Percentiles rank a stretch among this genome's conserved stretches.
These are phyloP conservation scores for Heliconius sara DNA, from an alignment of 2,888 invertebrate genomes.

Conservation along the genomic window DNA sequence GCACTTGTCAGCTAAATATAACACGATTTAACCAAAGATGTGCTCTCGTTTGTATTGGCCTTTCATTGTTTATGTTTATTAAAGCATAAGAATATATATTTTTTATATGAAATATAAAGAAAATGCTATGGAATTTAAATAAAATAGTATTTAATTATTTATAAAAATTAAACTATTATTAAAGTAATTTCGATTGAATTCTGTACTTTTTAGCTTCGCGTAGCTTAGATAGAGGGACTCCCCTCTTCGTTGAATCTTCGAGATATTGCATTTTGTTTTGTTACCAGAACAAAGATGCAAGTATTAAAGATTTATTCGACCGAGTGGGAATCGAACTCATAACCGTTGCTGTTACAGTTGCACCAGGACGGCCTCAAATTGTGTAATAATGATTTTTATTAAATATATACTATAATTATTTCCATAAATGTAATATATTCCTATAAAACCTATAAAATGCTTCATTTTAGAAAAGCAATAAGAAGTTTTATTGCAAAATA, in stretches of 20 bases:
- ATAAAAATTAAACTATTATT: not conserved
- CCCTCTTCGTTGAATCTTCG: no score
- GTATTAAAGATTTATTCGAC: not conserved
- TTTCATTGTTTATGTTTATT: slow-evolving; percentile 22
- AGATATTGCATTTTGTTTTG: not conserved
- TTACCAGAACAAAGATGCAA: not conserved
- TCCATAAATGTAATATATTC: slow-evolving; percentile 9
- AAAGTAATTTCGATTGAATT: not conserved
- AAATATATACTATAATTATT: not conserved
- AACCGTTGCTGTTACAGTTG: not conserved
- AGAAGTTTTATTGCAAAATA: slow-evolving; percentile 14
- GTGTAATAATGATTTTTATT: not conserved
- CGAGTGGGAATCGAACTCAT: not conserved
- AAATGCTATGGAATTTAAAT: not conserved
- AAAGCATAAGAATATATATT: not conserved
- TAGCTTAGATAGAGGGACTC: no score
- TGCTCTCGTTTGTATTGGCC: slow-evolving; percentile 29
- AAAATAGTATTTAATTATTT: no score
- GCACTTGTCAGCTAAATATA: slow-evolving; percentile 38
- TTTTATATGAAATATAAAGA: not conserved
- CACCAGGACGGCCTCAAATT: not conserved
- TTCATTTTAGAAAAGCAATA: slow-evolving; percentile 10
- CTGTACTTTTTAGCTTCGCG: not conserved
- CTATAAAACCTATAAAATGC: slow-evolving; percentile 14
- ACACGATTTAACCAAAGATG: slow-evolving; percentile 30